Evolutionary conservation across 92 coral and sea anemone genomes (phyloP).

Genomic region (Ricordea florida): DNA sequence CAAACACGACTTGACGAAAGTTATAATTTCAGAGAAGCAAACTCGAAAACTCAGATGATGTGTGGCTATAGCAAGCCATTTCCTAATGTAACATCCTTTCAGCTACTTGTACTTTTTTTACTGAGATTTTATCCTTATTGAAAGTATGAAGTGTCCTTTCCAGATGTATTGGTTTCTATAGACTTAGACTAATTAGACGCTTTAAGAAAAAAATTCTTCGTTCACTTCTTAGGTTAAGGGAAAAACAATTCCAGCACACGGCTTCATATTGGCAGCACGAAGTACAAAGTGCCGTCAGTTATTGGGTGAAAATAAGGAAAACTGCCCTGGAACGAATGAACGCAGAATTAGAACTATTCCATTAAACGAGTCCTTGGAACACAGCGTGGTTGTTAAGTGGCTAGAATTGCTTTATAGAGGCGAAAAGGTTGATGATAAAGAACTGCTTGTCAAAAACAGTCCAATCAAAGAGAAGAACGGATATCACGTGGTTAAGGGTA

Average conservation of each 20-base stretch:
- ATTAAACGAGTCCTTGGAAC: slow-evolving; percentile 14
- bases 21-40: too few relatives aligned
- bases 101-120: too few relatives aligned
- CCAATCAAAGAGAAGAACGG: slow-evolving; percentile 26
- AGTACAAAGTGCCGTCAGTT: slow-evolving; percentile 68
- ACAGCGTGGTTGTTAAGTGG: slow-evolving; percentile 19
- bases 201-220: not conserved
- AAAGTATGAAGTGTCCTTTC: too few relatives aligned
- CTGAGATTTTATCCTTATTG: too few relatives aligned
- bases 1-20: too few relatives aligned
- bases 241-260: slow-evolving; percentile 66
- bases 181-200: not conserved
- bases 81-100: too few relatives aligned
- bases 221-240: slow-evolving; percentile 62
- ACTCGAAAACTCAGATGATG: too few relatives aligned
- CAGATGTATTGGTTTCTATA: not conserved
- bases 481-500: not conserved
- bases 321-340: not conserved
- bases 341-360: slow-evolving; percentile 11
- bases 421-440: slow-evolving; percentile 13
- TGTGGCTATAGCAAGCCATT: too few relatives aligned
- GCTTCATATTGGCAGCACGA: slow-evolving; percentile 77
- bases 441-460: slow-evolving; percentile 11
- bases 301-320: slow-evolving; percentile 46
- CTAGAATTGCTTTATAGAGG: slow-evolving; percentile 41